Percentiles rank a stretch among this genome's conserved stretches.
phyloP scores from a whole-genome alignment of 2,113 vertebrate species.

The Eretmodus cyanostictus region DNA sequence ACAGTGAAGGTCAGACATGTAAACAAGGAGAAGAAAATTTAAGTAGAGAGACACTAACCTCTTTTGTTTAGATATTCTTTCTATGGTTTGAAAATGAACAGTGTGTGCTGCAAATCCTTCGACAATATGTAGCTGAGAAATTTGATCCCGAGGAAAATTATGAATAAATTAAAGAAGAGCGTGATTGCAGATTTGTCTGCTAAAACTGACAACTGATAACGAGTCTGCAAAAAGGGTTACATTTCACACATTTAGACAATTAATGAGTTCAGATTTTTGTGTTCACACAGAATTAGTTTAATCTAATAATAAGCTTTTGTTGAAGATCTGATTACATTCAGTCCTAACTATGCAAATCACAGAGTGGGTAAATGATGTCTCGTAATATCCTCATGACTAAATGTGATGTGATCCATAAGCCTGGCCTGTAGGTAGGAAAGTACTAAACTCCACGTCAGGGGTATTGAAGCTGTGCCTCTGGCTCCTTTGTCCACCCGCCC shows the following conservation, averaged over 20 bases:
- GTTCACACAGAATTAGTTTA: neutral
- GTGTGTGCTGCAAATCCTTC: neutral
- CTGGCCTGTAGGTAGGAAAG: neutral
- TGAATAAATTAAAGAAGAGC: neutral
- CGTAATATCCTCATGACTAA: neutral
- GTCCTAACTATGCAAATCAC: neutral
- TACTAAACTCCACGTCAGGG: neutral
- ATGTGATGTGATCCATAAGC: neutral
- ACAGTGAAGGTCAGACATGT: neutral
- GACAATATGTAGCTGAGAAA: neutral
- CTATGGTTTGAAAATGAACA: neutral
- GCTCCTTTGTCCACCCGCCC: neutral
- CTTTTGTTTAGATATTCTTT: neutral
- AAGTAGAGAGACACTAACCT: neutral
- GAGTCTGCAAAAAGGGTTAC: neutral
- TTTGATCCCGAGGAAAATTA: neutral
- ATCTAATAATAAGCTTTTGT: neutral
- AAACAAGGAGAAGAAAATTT: neutral
- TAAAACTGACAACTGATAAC: neutral
- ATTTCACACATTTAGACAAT: neutral
- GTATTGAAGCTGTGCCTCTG: neutral
- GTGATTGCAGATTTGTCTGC: neutral
- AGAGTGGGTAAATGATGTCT: neutral
- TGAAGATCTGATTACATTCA: neutral
- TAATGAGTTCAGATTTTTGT: neutral